Base-by-base conservation (phyloP, 2,888 invertebrate genomes). In the Pterostichus madidus region DNA sequence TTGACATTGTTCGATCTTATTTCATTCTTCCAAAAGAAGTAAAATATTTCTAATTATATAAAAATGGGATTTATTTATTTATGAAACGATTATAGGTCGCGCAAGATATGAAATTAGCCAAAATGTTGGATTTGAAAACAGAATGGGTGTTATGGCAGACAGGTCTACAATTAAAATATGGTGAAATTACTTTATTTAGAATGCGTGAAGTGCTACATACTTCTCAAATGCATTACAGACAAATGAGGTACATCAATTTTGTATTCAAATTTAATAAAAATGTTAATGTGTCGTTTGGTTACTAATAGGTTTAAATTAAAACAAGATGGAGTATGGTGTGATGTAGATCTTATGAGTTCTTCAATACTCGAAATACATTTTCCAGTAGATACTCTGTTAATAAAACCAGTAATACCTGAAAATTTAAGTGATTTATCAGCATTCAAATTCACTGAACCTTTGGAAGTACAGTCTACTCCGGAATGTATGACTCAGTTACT, bases 141-240 rank as follows among this genome's bases (percentile, higher is more conserved):
- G 96, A 97, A 88, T 99, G 99, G 98, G 93, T 96, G 85, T 93
- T 98, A 11, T 99, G 99, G 98, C 96, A 97, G 89, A 95, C 96
- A 0, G 99, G 99, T 0, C 91, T 98, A 86, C 95, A 97, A 85
- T 92, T 99, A 8, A 94, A 94, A 83, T 96, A 97, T 88, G 95
- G 97, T 0, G 94, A 94, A n/a, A 92, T 96, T 5, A 93, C 95
- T 0, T 90, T 99, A 68, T 93, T 98, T 86, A 92, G 96, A 84
- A 92, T 99, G 87, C 94, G 96, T 87, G 98, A 99, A 90, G 93
- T 97, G 64, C 92, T 94, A 4, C 92, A 93, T 91, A 85, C 91
- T 91, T 85, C 93, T 91, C 76, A 93, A 86, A 88, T 91, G 84
- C 84, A 91, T 86, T 91, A 91, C 88, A 86, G 89, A 85, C 87